Conservation (phyloP, 2,888 invertebrate genomes). For the Gastrophysa polygoni region DNA sequence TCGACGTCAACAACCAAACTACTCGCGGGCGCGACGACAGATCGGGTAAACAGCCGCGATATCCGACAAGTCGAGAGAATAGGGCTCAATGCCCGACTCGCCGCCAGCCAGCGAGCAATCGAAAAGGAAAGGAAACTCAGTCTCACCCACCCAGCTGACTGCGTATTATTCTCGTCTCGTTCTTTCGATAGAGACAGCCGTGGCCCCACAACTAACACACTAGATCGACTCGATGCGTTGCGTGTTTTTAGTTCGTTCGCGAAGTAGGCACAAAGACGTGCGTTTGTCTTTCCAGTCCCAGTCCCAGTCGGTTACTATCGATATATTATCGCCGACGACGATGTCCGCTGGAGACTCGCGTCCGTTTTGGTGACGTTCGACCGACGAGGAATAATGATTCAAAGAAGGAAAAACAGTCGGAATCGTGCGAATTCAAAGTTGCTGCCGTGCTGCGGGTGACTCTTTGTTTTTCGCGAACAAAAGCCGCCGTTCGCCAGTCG, state of each 20-base stretch:
- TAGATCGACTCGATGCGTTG: slow-evolving; percentile 14
- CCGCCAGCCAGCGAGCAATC: too few species aligned
- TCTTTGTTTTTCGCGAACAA: neutral
- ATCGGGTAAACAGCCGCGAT: neutral
- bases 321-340: too few species aligned
- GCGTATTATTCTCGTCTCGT: slow-evolving; percentile 9
- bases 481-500: neutral
- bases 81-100: neutral
- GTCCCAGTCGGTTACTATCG: neutral
- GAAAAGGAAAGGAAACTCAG: neutral
- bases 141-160: slow-evolving; percentile 18
- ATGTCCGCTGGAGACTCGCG: too few species aligned
- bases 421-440: neutral
- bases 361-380: too few species aligned
- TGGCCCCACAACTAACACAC: slow-evolving; percentile 17
- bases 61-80: neutral
- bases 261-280: slow-evolving; percentile 18
- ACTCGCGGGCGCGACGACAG: neutral
- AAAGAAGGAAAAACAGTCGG: neutral
- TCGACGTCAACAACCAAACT: neutral
- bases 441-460: too few species aligned
- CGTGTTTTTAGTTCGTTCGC: slow-evolving; percentile 23
- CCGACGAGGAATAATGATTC: neutral
- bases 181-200: slow-evolving; percentile 15
- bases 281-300: slow-evolving; percentile 8